Base-by-base conservation (phyloP, 2,888 invertebrate species). In the Xanthia togata region DNA sequence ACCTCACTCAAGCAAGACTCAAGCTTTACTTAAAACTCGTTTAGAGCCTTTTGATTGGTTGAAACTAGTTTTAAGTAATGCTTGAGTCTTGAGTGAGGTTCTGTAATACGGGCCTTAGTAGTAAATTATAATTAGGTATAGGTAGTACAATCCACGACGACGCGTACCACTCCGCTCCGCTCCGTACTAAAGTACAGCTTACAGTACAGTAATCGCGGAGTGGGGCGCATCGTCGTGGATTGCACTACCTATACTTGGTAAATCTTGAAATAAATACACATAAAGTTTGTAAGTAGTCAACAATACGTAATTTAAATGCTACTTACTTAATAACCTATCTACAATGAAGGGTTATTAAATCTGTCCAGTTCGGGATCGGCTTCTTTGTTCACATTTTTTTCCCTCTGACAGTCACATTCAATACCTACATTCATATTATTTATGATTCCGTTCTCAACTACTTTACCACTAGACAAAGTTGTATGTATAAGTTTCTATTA, bases 321-420 rank as follows among this genome's bases (percentile, higher is more conserved):
- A 47, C 17, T 17, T 35, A 47, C 17, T 47, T 14, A n/a, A 57
- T 47, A 47, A 20, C 23, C 6, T 23, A 23, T 4, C 6, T 23
- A 35, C 4, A 26, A 23, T 63, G 12, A 77, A 63, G n/a, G 44
- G 57, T 35, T 65, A 79, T 77, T 59, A 62, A 79, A 38, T 62
- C 14, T 50, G 41, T 64, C 63, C 14, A 80, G 26, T 53, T 78
- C 81, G 53, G 65, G 64, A 78, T 65, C 20, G 31, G 20, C 44
- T 47, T 59, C 73, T 78, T 73, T 72, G 65, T 60, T 31, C 20
- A 57, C 53, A n/a, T 80, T 81, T 80, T 78, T 73, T 62, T 17
- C 5, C 11, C 12, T 67, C 26, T 35, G 38, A 26, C 17, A 47
- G 38, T 59, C 17, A 41, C 20, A 65, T 60, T 35, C 41, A 60